Evolutionary conservation across 2,797 vertebrate genomes (phyloP).

Genomic region (Propithecus deckenii): DNA sequence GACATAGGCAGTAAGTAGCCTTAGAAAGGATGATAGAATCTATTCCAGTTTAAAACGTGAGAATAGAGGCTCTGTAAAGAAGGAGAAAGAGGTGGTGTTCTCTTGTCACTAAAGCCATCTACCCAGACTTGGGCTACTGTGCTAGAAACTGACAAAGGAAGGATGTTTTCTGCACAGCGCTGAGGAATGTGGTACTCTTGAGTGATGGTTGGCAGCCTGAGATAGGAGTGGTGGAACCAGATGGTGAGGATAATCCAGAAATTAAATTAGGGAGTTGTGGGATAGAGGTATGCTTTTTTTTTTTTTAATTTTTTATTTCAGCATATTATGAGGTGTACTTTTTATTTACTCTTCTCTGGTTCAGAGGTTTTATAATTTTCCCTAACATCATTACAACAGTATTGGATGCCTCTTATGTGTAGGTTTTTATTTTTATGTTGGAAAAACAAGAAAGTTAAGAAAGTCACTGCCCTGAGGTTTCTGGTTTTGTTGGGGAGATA

Average conservation of each 20-base stretch:
- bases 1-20: background rate
- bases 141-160: slow-evolving; percentile 1
- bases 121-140: background rate
- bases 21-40: background rate
- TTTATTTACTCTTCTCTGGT: background rate
- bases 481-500: background rate
- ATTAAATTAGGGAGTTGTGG: background rate
- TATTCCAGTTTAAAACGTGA: background rate
- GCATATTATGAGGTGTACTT: background rate
- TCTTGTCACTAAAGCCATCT: background rate
- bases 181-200: background rate
- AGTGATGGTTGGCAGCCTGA: background rate
- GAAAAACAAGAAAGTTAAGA: background rate
- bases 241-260: background rate
- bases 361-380: background rate
- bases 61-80: background rate
- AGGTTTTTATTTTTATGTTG: background rate
- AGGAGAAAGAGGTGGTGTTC: background rate
- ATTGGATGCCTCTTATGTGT: background rate
- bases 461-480: background rate
- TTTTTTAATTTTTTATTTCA: too few relatives aligned
- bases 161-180: background rate
- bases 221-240: background rate
- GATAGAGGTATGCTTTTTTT: background rate
- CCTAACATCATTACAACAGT: background rate